These are phyloP conservation scores for Acipenser transmontanus DNA, from an alignment of 2,797 vertebrate genomes.

Conservation along the genomic window DNA sequence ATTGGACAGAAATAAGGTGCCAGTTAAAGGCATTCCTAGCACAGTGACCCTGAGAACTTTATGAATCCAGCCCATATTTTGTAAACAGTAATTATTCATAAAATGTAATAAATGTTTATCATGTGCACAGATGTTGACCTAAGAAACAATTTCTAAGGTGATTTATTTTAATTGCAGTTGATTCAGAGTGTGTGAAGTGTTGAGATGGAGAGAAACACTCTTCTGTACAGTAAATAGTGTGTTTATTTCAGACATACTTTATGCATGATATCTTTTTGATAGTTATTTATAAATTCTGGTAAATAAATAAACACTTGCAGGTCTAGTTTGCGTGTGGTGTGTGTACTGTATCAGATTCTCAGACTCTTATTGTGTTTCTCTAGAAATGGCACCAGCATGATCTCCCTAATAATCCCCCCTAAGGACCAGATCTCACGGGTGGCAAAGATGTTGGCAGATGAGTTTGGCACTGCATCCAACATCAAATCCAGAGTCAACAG, in stretches of 20 bases:
- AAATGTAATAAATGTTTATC: no score
- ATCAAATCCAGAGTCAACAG: conserved; percentile 98
- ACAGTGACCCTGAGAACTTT: no score
- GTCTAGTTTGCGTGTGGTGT: background rate
- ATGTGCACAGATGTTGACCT: background rate
- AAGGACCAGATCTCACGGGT: conserved; percentile 99
- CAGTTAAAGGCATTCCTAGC: background rate
- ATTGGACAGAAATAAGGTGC: background rate
- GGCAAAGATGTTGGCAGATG: conserved; percentile 98
- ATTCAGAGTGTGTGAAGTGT: background rate
- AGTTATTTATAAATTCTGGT: background rate
- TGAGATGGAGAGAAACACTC: background rate
- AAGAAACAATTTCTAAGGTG: background rate
- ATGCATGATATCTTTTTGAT: background rate
- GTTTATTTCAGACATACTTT: background rate
- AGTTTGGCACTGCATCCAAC: conserved; percentile 97
- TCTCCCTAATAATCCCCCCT: conserved; percentile 98
- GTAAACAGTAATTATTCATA: no score
- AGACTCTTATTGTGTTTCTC: conserved; percentile 20
- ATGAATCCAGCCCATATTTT: no score
- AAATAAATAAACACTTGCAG: background rate
- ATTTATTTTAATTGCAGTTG: background rate
- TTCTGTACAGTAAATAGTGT: background rate
- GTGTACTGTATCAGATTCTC: background rate
- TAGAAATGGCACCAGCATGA: conserved; percentile 99